A percentile compares a stretch with the other conserved stretches of the same genome.
Conservation (phyloP, 2,113 vertebrate species). For the Clinocottus analis region DNA sequence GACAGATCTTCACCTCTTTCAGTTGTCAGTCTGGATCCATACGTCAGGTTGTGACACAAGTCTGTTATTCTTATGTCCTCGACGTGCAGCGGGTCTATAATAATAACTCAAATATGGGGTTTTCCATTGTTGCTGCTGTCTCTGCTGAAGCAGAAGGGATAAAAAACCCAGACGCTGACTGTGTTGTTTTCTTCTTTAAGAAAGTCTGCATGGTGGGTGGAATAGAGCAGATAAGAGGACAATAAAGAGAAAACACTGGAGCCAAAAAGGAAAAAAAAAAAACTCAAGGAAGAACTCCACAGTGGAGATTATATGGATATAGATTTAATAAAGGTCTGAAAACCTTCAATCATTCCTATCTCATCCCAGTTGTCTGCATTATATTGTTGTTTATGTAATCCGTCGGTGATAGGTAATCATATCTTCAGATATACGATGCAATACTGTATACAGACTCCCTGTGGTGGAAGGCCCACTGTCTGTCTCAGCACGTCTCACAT, state of each 20-base stretch:
- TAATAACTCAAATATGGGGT: slow-evolving; percentile 16
- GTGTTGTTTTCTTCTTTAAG: neutral
- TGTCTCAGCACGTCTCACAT: too few relatives aligned
- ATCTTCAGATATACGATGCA: slow-evolving; percentile 9
- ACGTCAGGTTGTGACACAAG: too few relatives aligned
- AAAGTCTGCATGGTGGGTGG: neutral
- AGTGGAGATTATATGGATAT: slow-evolving; percentile 32
- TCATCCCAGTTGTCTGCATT: slow-evolving; percentile 25
- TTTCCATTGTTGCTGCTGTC: too few relatives aligned
- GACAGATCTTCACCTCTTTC: neutral
- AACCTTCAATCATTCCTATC: neutral
- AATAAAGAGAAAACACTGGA: too few relatives aligned
- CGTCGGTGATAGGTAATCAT: slow-evolving; percentile 21
- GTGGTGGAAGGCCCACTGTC: neutral
- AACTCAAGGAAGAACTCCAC: neutral
- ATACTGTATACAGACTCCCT: slow-evolving; percentile 22
- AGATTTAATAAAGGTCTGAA: slow-evolving; percentile 65
- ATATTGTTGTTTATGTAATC: slow-evolving; percentile 56
- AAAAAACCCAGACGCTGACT: neutral
- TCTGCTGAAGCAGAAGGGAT: too few relatives aligned
- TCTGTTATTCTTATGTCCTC: too few relatives aligned
- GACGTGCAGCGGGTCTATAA: neutral
- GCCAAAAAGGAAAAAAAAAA: too few relatives aligned
- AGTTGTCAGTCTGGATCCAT: neutral
- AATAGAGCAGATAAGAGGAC: neutral